Evolutionary conservation across 2,888 invertebrate species (phyloP).

Genomic region (Tricholauxania praeusta): DNA sequence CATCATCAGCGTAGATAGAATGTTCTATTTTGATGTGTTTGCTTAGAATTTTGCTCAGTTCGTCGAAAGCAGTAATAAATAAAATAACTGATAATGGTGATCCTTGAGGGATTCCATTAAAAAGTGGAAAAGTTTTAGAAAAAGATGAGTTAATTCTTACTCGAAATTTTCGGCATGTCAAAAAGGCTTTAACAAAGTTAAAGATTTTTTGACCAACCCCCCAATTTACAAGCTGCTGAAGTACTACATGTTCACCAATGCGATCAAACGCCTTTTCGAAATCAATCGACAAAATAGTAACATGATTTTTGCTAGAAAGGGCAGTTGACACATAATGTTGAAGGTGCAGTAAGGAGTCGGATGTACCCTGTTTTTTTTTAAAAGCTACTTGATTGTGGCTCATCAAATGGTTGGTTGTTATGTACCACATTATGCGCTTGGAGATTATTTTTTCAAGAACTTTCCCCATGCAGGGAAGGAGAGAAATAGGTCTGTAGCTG

Average conservation of each 20-base stretch:
- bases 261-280: constrained; percentile 32
- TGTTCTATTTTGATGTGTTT: constrained; percentile 1
- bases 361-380: constrained; percentile 29
- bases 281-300: constrained; percentile 35
- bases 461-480: constrained; percentile 29
- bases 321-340: constrained; percentile 25
- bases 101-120: not conserved
- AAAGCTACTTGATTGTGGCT: constrained; percentile 30
- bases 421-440: constrained; percentile 19
- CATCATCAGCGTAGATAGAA: constrained; percentile 9
- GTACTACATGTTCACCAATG: not conserved
- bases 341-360: constrained; percentile 21
- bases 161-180: not conserved
- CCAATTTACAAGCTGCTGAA: constrained; percentile 28
- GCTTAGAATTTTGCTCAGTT: not conserved
- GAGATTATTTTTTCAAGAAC: constrained; percentile 32
- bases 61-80: not conserved
- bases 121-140: too few relatives aligned
- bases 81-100: not conserved
- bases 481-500: constrained; percentile 14
- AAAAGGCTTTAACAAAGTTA: not conserved
- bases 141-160: too few relatives aligned
- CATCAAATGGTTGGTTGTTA: constrained; percentile 2
- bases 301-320: constrained; percentile 39
- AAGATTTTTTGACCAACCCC: not conserved